Conservation (phyloP, 2,888 invertebrate genomes). For the Drosophila setosimentum region DNA sequence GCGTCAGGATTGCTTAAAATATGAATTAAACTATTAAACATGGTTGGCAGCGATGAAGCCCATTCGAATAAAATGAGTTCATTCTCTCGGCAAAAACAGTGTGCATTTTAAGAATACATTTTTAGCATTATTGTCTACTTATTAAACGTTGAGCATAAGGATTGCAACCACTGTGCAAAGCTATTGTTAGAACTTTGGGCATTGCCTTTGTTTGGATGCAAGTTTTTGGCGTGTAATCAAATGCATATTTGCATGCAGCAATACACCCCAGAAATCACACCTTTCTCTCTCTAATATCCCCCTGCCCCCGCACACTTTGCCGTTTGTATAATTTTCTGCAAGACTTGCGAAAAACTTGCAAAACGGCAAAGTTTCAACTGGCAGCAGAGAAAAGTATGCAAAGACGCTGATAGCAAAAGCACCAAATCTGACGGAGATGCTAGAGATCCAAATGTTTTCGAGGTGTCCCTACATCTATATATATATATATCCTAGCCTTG, state of each 20-base stretch:
- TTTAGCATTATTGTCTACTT: neutral
- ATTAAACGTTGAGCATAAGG: neutral
- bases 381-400: constrained; percentile 52
- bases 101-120: no score
- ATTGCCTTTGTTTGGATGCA: constrained; percentile 75
- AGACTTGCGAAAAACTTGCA: constrained; percentile 79
- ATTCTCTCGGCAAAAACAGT: no score
- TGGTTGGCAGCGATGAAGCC: neutral
- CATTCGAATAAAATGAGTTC: neutral
- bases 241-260: constrained; percentile 79
- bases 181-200: constrained; percentile 65
- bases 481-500: neutral
- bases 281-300: neutral
- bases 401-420: constrained; percentile 31
- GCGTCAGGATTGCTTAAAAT: neutral
- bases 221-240: constrained; percentile 76
- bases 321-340: constrained; percentile 80
- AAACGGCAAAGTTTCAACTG: constrained; percentile 74
- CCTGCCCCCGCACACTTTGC: constrained; percentile 35
- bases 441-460: constrained; percentile 45
- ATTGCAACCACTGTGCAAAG: constrained; percentile 29
- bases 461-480: constrained; percentile 24
- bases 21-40: neutral
- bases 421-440: constrained; percentile 44
- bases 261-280: constrained; percentile 34